Base-by-base conservation (phyloP, 2,888 invertebrate species). In the Eucriotettix oculatus region DNA sequence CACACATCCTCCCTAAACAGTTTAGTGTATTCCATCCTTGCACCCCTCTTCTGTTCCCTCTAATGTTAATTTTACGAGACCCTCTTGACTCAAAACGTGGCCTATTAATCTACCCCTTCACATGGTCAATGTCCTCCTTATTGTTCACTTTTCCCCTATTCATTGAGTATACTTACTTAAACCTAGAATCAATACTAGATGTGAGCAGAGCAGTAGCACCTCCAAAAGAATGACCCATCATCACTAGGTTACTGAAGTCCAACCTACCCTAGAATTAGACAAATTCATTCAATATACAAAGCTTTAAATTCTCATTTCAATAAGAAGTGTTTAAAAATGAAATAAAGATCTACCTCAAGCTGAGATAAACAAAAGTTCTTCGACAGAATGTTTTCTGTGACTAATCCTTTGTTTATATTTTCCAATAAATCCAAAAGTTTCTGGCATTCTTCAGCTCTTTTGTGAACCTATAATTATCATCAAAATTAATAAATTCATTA, bases 181-280 rank as follows among this genome's bases (percentile, higher is more conserved):
- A 76, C 64, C 81, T 72, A 41, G 70, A 68, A 62, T 82, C 79
- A 59, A 73, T 71, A 0, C 78, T 74, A 41, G 81, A 68, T 0
- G 81, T 74, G 41, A 79, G 72, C 3, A 85, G 68, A 11, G 79
- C 75, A 0, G 83, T 80, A 9, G 81, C 79, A 2, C 79, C 84
- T 10, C 85, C 85, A 71, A 85, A 84, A 0, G 83, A 84, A 70
- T 84, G 84, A 2, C 85, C 85, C 66, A 78, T 76, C 62, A 83
- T 72, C 1, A 76, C 72, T 1, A 77, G 67, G 62, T 70, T 71
- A 9, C 73, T 69, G 14, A 76, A 57, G 67, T 80, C 78, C 58
- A 80, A 68, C 43, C 72, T 68, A 9, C 72, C 76, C 71, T 77
- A 69, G 14, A 68, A 69, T 48, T 14, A 12, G 5, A 48, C 48